phyloP scores from a whole-genome alignment of 2,113 vertebrate genomes.

The Mustelus asterias region DNA sequence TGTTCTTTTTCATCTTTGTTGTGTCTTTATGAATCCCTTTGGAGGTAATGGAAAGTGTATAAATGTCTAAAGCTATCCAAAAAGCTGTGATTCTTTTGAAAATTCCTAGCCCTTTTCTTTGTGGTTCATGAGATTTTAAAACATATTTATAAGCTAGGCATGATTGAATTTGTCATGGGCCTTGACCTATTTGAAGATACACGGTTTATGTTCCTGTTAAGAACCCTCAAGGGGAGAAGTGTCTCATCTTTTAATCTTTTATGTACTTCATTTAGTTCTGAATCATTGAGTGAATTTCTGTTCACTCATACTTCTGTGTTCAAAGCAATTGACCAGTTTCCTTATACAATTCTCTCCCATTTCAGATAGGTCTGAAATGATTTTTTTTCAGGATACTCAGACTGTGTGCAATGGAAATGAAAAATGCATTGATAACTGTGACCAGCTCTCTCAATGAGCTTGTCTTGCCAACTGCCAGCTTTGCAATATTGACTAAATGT shows the following conservation, averaged over 20 bases:
- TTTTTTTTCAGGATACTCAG: neutral
- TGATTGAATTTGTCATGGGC: slow-evolving; percentile 35
- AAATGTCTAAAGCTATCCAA: slow-evolving; percentile 9
- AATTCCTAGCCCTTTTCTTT: slow-evolving; percentile 8
- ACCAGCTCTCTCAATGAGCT: neutral
- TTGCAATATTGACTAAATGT: slow-evolving; percentile 16
- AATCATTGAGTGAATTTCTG: slow-evolving; percentile 23
- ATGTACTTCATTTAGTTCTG: slow-evolving; percentile 23
- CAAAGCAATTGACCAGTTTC: slow-evolving; percentile 12
- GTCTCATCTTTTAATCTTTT: slow-evolving; percentile 16
- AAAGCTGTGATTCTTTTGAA: slow-evolving; percentile 23
- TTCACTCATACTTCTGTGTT: neutral
- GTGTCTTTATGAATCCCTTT: slow-evolving; percentile 46
- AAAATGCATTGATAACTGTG: neutral
- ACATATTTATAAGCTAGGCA: slow-evolving; percentile 19
- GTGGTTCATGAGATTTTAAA: slow-evolving; percentile 31
- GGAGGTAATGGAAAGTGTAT: slow-evolving; percentile 38
- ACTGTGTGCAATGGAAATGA: neutral
- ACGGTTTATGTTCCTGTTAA: slow-evolving; percentile 11
- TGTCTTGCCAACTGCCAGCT: neutral
- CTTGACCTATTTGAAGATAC: slow-evolving; percentile 3
- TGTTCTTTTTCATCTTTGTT: slow-evolving; percentile 46
- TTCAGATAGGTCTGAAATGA: neutral
- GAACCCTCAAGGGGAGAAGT: neutral
- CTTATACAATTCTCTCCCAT: neutral